A percentile compares a stretch with the other conserved stretches of the same genome.
Conservation (phyloP, 2,888 invertebrate genomes). For the Hypselothyrea guttata region DNA sequence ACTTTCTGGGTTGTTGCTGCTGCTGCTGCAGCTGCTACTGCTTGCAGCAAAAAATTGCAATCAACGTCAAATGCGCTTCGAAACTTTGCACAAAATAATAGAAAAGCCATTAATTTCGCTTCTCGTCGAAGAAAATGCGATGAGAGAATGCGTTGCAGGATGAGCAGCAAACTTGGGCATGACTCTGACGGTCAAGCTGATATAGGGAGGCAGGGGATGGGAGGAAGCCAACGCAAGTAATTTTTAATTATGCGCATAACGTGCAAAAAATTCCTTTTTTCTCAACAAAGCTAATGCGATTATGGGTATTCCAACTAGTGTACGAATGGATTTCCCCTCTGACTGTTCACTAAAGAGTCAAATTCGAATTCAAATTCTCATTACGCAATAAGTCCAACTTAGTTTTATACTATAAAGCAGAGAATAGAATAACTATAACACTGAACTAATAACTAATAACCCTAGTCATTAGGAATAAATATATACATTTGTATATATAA, state of each 20-base stretch:
- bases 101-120: slow-evolving; percentile 75
- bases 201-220: background rate
- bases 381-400: no score
- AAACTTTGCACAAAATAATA: slow-evolving; percentile 75
- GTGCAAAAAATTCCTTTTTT: slow-evolving; percentile 43
- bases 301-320: slow-evolving; percentile 39
- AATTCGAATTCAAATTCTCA: no score
- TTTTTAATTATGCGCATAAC: slow-evolving; percentile 75
- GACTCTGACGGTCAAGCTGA: slow-evolving; percentile 28
- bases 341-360: no score
- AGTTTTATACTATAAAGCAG: no score
- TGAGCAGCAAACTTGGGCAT: slow-evolving; percentile 23
- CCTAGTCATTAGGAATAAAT: no score
- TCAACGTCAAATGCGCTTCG: slow-evolving; percentile 76
- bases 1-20: slow-evolving; percentile 31
- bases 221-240: slow-evolving; percentile 48
- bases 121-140: slow-evolving; percentile 68
- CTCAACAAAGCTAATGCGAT: slow-evolving; percentile 56
- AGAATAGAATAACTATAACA: background rate
- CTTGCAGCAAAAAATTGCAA: slow-evolving; percentile 68
- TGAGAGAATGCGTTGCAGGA: slow-evolving; percentile 9
- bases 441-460: no score
- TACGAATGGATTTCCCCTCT: slow-evolving; percentile 11
- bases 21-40: slow-evolving; percentile 18
- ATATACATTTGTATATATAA: no score